phyloP scores from a whole-genome alignment of 2,113 vertebrate species.

The Todiramphus saurophagus region DNA sequence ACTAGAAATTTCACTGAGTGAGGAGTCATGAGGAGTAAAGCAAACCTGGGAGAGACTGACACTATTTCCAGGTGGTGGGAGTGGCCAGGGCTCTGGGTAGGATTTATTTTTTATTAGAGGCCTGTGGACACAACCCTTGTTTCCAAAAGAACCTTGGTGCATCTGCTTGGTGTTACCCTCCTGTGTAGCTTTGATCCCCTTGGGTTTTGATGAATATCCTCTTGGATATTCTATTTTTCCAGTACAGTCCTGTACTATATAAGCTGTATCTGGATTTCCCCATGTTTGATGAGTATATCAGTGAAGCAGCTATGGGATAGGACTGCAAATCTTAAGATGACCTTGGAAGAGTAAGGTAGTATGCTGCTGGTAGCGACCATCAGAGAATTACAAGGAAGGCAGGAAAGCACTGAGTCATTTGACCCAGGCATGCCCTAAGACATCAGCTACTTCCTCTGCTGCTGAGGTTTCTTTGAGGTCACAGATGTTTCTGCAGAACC shows the following conservation, averaged over 20 bases:
- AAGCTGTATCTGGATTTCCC: not conserved
- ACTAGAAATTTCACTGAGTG: slow-evolving; percentile 4
- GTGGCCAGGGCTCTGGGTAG: not conserved
- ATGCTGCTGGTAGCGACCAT: not conserved
- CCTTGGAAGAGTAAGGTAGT: not conserved
- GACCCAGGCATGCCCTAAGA: not conserved
- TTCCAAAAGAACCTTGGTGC: not conserved
- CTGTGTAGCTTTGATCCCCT: not conserved
- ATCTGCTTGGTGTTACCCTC: not conserved
- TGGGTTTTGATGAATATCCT: not conserved
- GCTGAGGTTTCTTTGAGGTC: not conserved
- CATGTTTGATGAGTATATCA: not conserved
- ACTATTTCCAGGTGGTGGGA: not conserved
- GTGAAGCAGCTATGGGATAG: not conserved
- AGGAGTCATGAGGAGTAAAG: not conserved
- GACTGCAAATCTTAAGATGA: not conserved
- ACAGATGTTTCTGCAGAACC: not conserved
- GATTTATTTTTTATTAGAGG: not conserved
- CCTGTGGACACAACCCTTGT: not conserved
- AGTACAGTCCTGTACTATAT: not conserved
- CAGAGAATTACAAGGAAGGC: not conserved
- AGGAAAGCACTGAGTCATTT: not conserved
- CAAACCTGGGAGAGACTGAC: not conserved
- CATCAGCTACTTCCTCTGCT: not conserved
- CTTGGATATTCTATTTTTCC: not conserved